phyloP scores from a whole-genome alignment of 2,113 vertebrate species.

The Epinephelus moara region DNA sequence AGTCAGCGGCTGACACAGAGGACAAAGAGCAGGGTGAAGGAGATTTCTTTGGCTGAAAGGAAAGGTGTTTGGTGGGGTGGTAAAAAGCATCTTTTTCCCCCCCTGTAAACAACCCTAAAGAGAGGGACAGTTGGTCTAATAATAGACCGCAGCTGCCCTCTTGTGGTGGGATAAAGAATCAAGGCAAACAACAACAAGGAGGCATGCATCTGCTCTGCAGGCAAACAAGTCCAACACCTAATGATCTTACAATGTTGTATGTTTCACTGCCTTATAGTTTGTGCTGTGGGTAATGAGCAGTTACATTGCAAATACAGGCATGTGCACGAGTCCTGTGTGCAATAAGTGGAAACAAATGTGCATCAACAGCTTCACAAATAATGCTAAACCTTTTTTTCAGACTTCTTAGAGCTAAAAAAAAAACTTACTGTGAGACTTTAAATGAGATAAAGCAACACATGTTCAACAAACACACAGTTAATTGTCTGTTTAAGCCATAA shows the following conservation, averaged over 20 bases:
- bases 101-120: slow-evolving; percentile 46
- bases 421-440: slow-evolving; percentile 4
- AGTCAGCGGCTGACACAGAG: slow-evolving; percentile 4
- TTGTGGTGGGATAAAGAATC: slow-evolving; percentile 65
- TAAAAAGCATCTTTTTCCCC: slow-evolving; percentile 36
- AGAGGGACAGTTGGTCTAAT: slow-evolving; percentile 11
- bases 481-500: neutral
- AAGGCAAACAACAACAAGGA: slow-evolving; percentile 5
- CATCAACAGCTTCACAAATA: neutral
- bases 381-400: neutral
- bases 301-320: neutral
- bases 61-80: slow-evolving; percentile 4
- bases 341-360: neutral
- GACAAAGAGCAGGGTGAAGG: neutral
- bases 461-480: neutral
- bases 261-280: neutral
- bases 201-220: neutral
- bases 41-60: slow-evolving; percentile 13
- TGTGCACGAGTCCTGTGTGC: neutral
- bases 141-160: slow-evolving; percentile 80
- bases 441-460: slow-evolving; percentile 17
- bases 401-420: neutral
- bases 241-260: neutral
- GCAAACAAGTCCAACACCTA: neutral
- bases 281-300: neutral